A percentile compares a stretch with the other conserved stretches of the same genome.
Evolutionary conservation across 23 tunicate genomes (phyloP).

Genomic region (Halocynthia aurantium): DNA sequence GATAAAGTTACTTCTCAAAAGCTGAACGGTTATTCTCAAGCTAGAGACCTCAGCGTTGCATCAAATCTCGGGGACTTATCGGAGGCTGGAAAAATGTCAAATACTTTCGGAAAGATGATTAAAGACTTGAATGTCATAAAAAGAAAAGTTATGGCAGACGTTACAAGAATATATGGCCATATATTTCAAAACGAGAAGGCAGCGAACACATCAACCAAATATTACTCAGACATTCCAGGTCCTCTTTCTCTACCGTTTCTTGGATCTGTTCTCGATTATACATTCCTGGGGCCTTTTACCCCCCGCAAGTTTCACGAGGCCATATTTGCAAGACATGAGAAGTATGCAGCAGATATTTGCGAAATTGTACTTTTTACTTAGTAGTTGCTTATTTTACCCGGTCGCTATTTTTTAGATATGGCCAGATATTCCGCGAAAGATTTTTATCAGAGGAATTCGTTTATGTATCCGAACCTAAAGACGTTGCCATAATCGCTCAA

Average conservation of each 20-base stretch:
- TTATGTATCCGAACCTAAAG: constrained; percentile 79
- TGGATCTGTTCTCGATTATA: constrained; percentile 77
- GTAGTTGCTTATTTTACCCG: neutral
- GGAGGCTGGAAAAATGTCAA: too few species aligned
- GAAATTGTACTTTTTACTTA: neutral
- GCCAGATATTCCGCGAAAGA: constrained; percentile 68
- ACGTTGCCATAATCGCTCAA: constrained; percentile 56
- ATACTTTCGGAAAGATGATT: too few species aligned
- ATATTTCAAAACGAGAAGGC: too few species aligned
- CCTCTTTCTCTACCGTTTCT: constrained; percentile 67
- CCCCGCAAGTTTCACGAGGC: constrained; percentile 71
- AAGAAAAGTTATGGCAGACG: too few species aligned
- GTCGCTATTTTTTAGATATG: constrained; percentile 47
- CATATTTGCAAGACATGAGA: constrained; percentile 33
- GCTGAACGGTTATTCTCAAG: too few species aligned
- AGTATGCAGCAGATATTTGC: constrained; percentile 19
- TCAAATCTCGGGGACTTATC: too few species aligned
- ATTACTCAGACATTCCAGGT: constrained; percentile 59
- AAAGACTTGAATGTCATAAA: too few species aligned
- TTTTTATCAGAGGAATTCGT: constrained; percentile 65
- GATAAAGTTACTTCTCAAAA: too few species aligned
- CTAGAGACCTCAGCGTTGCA: too few species aligned
- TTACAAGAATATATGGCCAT: too few species aligned
- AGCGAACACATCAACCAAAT: neutral
- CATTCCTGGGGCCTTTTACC: constrained; percentile 57